Conservation (phyloP, 2,113 vertebrate species). For the Chaetops frenatus region DNA sequence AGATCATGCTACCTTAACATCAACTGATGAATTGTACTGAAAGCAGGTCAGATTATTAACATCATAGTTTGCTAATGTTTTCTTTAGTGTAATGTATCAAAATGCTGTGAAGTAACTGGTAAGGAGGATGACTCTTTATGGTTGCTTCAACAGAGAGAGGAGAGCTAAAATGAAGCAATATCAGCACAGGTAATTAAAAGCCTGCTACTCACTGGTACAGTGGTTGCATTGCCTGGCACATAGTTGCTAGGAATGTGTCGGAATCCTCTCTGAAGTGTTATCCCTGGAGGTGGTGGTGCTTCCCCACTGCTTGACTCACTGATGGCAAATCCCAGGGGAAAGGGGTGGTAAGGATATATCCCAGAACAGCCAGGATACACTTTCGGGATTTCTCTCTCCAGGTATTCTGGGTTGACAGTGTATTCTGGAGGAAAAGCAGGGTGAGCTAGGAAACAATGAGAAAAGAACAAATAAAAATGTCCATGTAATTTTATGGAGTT, state of each 20-base stretch:
- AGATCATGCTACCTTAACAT: background rate
- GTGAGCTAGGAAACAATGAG: conserved; percentile 14
- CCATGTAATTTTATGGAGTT: background rate
- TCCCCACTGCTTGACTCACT: conserved; percentile 52
- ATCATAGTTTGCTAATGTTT: background rate
- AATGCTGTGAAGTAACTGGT: background rate
- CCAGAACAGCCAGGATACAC: conserved; percentile 57
- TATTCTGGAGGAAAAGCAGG: conserved; percentile 32
- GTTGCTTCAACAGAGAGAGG: background rate
- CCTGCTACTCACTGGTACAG: conserved; percentile 43
- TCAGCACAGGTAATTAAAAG: background rate
- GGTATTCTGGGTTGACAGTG: conserved; percentile 39
- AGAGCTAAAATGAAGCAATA: background rate
- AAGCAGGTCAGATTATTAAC: background rate
- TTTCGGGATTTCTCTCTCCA: conserved; percentile 65
- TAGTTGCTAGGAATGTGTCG: conserved; percentile 37
- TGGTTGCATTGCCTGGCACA: conserved; percentile 26
- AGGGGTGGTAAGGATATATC: conserved; percentile 58
- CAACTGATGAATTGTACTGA: background rate
- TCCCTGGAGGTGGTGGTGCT: background rate
- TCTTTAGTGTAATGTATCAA: background rate
- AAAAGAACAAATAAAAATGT: background rate
- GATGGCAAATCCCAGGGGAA: conserved; percentile 62
- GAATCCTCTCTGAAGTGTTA: conserved; percentile 61
- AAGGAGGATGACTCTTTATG: background rate